These are phyloP conservation scores for Cephus pygmeus DNA, from an alignment of 2,888 invertebrate species.

Conservation along the genomic window DNA sequence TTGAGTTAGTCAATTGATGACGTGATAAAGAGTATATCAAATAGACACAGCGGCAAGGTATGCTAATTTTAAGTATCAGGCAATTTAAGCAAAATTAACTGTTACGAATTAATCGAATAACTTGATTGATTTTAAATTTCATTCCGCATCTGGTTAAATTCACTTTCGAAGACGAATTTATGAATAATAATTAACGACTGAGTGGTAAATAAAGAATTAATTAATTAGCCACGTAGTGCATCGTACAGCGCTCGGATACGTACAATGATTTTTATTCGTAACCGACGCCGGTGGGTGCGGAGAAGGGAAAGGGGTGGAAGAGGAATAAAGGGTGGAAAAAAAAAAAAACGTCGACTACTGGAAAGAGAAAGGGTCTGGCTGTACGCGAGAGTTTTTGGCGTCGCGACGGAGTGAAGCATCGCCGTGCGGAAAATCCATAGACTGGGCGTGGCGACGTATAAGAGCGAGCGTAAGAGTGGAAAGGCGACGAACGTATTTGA, in stretches of 20 bases:
- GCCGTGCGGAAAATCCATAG: slow-evolving; percentile 54
- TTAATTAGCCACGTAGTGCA: background rate
- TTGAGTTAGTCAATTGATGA: background rate
- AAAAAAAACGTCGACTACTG: slow-evolving; percentile 19
- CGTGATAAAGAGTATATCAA: no score
- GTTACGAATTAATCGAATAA: no score
- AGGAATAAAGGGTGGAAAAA: slow-evolving; percentile 19
- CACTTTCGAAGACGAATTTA: background rate
- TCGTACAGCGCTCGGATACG: background rate
- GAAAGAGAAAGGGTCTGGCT: slow-evolving; percentile 23
- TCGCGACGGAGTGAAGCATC: slow-evolving; percentile 55
- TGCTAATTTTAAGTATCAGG: background rate
- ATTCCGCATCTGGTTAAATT: background rate
- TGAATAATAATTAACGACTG: background rate
- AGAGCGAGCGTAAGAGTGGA: background rate
- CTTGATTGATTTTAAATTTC: background rate
- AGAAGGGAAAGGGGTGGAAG: slow-evolving; percentile 9
- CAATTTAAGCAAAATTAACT: no score
- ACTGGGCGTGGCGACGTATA: slow-evolving; percentile 19
- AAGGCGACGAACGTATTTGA: slow-evolving; percentile 16
- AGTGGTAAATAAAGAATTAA: background rate
- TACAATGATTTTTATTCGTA: background rate
- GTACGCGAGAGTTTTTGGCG: slow-evolving; percentile 55
- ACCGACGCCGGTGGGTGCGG: background rate
- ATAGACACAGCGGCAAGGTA: background rate